Evolutionary conservation across 2,888 invertebrate species (phyloP).

Genomic region (Meiosimyza platycephala): DNA sequence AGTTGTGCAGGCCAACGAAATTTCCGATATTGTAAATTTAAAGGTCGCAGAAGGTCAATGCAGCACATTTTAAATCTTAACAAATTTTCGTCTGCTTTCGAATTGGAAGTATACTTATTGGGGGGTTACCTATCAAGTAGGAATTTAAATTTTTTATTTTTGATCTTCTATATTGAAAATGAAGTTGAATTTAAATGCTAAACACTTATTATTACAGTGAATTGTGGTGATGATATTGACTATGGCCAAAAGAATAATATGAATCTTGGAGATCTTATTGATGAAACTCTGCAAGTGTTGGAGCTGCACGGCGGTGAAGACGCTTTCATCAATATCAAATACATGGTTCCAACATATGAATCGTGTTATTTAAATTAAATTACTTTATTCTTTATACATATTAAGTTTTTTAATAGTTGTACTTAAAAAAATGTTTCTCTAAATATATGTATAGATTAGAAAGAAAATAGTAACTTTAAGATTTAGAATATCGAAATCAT

Average conservation of each 20-base stretch:
- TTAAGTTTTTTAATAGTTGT: neutral
- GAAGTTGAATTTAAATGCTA: neutral
- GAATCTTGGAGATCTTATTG: conserved; percentile 90
- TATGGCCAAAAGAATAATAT: conserved; percentile 87
- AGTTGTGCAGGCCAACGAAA: too few species aligned
- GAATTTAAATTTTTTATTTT: neutral
- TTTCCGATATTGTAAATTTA: too few species aligned
- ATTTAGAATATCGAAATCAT: too few species aligned
- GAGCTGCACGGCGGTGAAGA: conserved; percentile 95
- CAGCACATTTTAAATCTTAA: too few species aligned
- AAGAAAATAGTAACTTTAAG: too few species aligned
- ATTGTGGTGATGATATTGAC: conserved; percentile 90
- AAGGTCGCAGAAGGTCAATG: too few species aligned
- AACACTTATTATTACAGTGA: conserved; percentile 70
- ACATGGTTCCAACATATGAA: conserved; percentile 97
- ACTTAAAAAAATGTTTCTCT: neutral
- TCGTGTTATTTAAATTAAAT: conserved; percentile 84
- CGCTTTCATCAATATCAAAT: conserved; percentile 98
- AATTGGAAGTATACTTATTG: too few species aligned
- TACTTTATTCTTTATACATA: neutral
- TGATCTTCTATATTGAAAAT: neutral
- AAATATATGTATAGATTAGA: too few species aligned
- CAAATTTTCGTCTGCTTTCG: too few species aligned
- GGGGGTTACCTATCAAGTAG: too few species aligned
- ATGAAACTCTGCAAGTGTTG: conserved; percentile 90